Evolutionary conservation across 2,113 vertebrate species (phyloP), one percentile per base, ranked within the genome.

Genomic region (Ahaetulla prasina): DNA sequence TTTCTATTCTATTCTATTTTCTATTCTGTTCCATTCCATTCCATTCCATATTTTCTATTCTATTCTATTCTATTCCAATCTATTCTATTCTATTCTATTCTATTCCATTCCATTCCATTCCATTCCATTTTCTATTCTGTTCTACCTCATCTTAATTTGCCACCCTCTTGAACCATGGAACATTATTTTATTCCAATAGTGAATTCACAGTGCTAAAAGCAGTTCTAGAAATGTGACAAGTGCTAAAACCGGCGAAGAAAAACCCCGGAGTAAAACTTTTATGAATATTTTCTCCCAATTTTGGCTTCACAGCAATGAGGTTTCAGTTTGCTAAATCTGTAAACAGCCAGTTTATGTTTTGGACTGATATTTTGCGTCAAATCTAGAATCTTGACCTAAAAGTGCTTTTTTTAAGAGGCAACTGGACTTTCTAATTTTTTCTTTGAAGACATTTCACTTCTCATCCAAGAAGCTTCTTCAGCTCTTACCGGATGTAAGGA

Each of bases 81-180:
- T 47, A 47, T 45, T 45, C 45, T 45, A 45, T 45, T 45, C 43
- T 45, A 45, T 45, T 45, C 43, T 45, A 45, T 45, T 45, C 43
- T 45, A 45, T 45, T 45, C 43, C 3, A 45, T 45, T 45, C 43
- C 3, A 45, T 45, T 45, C 43, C 3, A 45, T 45, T 45, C 43
- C 3, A 45, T 47, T 47, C 45, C n/a, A n/a, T n/a, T n/a, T n/a
- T n/a, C n/a, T 47, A 47, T 47, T 47, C 45, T 47, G 7, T 47
- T 47, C 45, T 3, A 43, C 18, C 74, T 93, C 1, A 27, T 23
- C 85, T 91, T 22, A 85, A 91, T 47, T 93, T 91, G 87, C 92
- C 91, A 35, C 55, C 55, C n/a, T 92, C 94, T 89, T 92, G 85
- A 92, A 63, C 94, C 92, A 96, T 94, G 74, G 95, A 94, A 95